A percentile compares a stretch with the other conserved stretches of the same genome.
phyloP scores from a whole-genome alignment of 2,113 vertebrate species.

The Heterotilapia buettikoferi region DNA sequence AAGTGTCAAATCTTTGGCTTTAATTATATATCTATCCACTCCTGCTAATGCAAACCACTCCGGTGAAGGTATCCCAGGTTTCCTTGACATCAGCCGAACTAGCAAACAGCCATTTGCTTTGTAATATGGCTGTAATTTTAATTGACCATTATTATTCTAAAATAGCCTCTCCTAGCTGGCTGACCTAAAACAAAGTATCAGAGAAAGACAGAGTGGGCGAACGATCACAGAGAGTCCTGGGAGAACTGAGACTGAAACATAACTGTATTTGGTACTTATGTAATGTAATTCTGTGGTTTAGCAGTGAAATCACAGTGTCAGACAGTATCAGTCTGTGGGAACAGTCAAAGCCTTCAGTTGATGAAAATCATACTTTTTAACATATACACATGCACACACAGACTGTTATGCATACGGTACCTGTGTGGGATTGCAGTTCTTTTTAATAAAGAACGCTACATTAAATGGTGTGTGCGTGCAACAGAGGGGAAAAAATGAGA shows the following conservation, averaged over 20 bases:
- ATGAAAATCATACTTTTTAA: neutral
- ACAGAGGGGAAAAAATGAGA: neutral
- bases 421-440: slow-evolving; percentile 20
- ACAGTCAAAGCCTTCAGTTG: neutral
- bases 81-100: neutral
- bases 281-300: slow-evolving; percentile 6
- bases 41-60: neutral
- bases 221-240: neutral
- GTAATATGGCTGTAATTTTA: neutral
- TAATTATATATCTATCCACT: neutral
- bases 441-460: slow-evolving; percentile 1
- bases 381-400: neutral
- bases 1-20: neutral
- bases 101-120: neutral
- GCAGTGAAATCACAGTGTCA: neutral
- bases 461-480: neutral
- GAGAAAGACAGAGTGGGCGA: neutral
- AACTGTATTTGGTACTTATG: slow-evolving; percentile 4
- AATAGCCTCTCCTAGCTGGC: neutral
- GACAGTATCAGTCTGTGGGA: neutral
- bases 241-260: neutral
- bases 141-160: neutral
- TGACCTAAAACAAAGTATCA: neutral
- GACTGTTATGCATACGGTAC: neutral
- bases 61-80: neutral